Percentiles rank a stretch among this genome's conserved stretches.
Conservation (phyloP, 30 jellyfish, hydroid and myxozoan genomes). For the Turritopsis dohrnii region DNA sequence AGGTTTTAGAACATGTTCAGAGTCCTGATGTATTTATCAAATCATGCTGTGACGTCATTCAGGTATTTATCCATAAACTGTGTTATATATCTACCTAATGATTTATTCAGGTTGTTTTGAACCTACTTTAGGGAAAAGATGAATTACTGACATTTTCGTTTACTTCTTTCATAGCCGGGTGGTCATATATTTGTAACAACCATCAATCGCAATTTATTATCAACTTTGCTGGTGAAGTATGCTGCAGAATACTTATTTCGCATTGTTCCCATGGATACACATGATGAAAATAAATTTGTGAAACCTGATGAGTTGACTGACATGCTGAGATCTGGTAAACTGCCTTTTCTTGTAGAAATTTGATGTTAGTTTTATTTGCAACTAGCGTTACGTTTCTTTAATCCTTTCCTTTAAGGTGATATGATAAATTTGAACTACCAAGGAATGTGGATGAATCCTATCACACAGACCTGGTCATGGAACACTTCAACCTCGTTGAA, state of each 20-base stretch:
- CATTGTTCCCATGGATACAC: constrained; percentile 83
- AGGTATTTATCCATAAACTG: constrained; percentile 60
- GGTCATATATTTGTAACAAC: constrained; percentile 85
- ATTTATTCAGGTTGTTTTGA: not conserved
- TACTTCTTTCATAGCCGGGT: constrained; percentile 67
- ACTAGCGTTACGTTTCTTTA: not conserved
- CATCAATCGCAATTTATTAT: constrained; percentile 52
- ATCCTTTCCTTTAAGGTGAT: constrained; percentile 30
- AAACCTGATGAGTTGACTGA: constrained; percentile 55
- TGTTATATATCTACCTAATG: not conserved
- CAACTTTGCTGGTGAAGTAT: constrained; percentile 67
- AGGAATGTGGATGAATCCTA: constrained; percentile 72
- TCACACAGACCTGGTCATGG: constrained; percentile 73
- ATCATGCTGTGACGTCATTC: constrained; percentile 50
- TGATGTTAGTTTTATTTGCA: not conserved
- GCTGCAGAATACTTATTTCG: constrained; percentile 86
- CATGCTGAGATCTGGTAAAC: constrained; percentile 27
- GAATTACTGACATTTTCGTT: too few relatives aligned
- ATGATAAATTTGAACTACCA: constrained; percentile 37
- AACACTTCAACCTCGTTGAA: constrained; percentile 43
- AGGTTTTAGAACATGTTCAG: constrained; percentile 88
- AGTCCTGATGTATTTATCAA: constrained; percentile 51
- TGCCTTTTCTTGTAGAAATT: not conserved
- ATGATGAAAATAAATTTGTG: constrained; percentile 78
- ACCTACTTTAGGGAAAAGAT: too few relatives aligned